Percentiles rank a stretch among this genome's conserved stretches.
Evolutionary conservation across 2,797 vertebrate genomes (phyloP).

Genomic region (Neomorphus geoffroyi): DNA sequence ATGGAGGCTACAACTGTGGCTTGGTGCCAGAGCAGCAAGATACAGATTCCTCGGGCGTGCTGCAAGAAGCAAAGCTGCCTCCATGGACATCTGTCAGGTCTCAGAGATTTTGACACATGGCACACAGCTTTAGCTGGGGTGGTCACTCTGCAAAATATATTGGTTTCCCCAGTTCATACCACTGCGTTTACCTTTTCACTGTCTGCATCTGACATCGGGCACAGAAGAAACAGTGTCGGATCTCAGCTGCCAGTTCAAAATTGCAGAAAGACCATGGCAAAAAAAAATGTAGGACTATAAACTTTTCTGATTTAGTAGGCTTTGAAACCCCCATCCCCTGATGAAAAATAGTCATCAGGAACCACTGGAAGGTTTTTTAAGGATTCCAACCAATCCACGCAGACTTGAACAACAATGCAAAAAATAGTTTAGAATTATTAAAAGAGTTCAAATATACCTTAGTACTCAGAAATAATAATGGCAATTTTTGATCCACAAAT

Average conservation of each 20-base stretch:
- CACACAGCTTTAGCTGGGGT: neutral
- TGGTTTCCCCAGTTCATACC: neutral
- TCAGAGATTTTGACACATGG: neutral
- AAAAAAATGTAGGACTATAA: neutral
- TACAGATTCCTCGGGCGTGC: neutral
- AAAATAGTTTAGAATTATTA: neutral
- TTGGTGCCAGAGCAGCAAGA: neutral
- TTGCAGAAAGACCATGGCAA: neutral
- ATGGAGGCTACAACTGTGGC: fast-evolving
- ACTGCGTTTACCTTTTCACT: neutral
- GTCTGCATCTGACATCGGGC: neutral
- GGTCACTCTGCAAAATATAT: neutral
- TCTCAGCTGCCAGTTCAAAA: neutral
- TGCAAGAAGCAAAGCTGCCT: neutral
- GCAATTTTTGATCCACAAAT: neutral
- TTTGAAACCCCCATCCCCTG: neutral
- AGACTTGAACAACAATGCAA: neutral
- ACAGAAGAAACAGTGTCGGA: neutral
- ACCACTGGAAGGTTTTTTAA: neutral
- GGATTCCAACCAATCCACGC: neutral
- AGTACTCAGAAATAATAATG: neutral
- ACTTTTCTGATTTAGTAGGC: neutral
- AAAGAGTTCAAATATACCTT: neutral
- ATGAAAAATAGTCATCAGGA: neutral
- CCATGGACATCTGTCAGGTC: neutral